Base-by-base conservation (phyloP, 1,140 invertebrate genomes). In the Delia radicum region DNA sequence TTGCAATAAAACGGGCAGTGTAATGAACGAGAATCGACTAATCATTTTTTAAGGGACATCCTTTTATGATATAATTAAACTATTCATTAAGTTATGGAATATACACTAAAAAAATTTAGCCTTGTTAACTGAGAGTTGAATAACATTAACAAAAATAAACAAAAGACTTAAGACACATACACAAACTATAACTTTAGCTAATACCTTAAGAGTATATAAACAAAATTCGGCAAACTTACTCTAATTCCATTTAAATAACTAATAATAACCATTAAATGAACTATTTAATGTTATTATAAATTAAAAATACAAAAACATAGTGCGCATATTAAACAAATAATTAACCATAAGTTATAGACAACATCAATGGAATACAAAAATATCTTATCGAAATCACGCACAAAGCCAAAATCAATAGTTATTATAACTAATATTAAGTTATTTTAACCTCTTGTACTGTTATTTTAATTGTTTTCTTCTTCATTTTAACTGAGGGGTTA, bases 241-340 rank as follows among this genome's bases (percentile, higher is more conserved):
- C 37, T 15, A 42, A 42, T 15, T 42, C 4, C n/a, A 42, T 1
- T n/a, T 12, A 33, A 33, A 42, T 15, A 13, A n/a, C 37, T 15
- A 42, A 42, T 42, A 5, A 42, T 10, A 42, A 42, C 12, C 24
- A 21, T 18, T 55, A 55, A 55, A 21, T 69, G 65, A 69, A 69
- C 65, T 69, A 69, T 37, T 69, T 69, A 37, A 28, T 69, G 29
- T 69, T 69, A 69, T 69, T 69, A 69, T 18, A 55, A 55, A 55
- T 55, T 37, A 3, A 24, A 42, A 42, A 42, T 42, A 13, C n/a
- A n/a, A 42, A 42, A 55, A 55, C 48, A 21, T 55, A 18, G 24
- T 8, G 18, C 2, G 63, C 15, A 69, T 12, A 69, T 33, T 69
- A 69, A 69, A 33, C 37, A 33, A 37, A 33, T 33, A 55, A 55